These are phyloP conservation scores for Speoplatyrhinus poulsoni DNA, from an alignment of 2,113 vertebrate genomes.

Conservation along the genomic window DNA sequence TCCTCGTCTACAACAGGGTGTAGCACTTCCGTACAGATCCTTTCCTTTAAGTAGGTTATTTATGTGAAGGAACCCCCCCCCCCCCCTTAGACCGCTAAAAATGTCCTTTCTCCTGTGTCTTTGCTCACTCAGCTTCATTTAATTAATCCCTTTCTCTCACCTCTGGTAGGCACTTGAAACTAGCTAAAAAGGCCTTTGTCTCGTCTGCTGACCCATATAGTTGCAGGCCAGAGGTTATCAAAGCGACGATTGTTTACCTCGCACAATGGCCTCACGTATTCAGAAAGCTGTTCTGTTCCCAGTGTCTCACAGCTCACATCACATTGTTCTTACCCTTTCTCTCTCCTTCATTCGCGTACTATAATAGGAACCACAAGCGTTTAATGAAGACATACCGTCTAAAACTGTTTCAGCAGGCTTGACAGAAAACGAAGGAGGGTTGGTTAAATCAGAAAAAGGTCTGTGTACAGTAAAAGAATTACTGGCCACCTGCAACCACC, in stretches of 20 bases:
- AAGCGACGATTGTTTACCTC: slow-evolving; percentile 61
- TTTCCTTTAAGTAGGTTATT: slow-evolving; percentile 6
- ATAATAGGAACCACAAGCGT: neutral
- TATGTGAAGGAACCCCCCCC: neutral
- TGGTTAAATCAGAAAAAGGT: slow-evolving; percentile 33
- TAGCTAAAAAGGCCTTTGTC: slow-evolving; percentile 32
- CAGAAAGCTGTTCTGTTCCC: slow-evolving; percentile 16
- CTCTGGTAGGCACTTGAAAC: slow-evolving; percentile 35
- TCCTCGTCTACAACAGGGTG: neutral
- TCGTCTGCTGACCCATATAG: slow-evolving; percentile 30
- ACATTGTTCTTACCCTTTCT: neutral
- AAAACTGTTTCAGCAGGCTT: neutral
- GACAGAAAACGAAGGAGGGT: neutral
- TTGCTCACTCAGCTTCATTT: slow-evolving; percentile 43
- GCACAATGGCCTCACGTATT: slow-evolving; percentile 53
- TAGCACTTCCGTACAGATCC: neutral
- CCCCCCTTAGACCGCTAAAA: slow-evolving; percentile 1
- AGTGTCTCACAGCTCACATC: neutral
- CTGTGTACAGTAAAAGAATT: slow-evolving; percentile 23
- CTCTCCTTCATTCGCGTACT: neutral
- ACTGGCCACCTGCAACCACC: slow-evolving; percentile 62
- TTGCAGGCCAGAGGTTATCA: slow-evolving; percentile 65
- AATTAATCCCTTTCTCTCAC: slow-evolving; percentile 52
- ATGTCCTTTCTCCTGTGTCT: slow-evolving; percentile 9
- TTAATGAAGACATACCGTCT: neutral